A percentile compares a stretch with the other conserved stretches of the same genome.
Conservation (phyloP, 2,797 vertebrate genomes). For the Gobionotothen gibberifrons region DNA sequence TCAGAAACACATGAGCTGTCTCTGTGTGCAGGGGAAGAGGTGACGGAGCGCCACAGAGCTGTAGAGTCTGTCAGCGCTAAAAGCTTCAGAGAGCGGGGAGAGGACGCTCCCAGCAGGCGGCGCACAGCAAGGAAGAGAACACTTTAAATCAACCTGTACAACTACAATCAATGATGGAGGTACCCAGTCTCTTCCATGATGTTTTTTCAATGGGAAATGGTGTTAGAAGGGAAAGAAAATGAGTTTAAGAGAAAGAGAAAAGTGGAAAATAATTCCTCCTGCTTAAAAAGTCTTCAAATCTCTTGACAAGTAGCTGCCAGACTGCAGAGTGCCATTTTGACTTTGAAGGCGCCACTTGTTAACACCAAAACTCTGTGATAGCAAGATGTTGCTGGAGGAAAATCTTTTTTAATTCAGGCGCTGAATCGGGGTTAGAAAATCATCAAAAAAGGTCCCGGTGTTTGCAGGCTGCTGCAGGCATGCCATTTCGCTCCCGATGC, state of each 20-base stretch:
- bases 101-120: conserved; percentile 34
- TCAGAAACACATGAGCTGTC: conserved; percentile 39
- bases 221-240: not conserved
- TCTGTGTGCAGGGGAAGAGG: conserved; percentile 35
- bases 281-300: conserved; percentile 19
- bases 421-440: conserved; percentile 14
- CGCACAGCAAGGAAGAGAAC: conserved; percentile 16
- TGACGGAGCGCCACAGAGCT: conserved; percentile 34
- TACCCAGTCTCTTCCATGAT: not conserved
- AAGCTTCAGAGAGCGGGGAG: conserved; percentile 22
- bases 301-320: conserved; percentile 15
- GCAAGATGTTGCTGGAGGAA: conserved; percentile 7
- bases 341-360: conserved; percentile 41
- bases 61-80: conserved; percentile 26
- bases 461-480: not conserved
- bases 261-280: conserved; percentile 17
- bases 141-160: conserved; percentile 30
- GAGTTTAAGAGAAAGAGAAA: not conserved
- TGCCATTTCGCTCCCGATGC: not conserved
- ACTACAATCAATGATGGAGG: conserved; percentile 3
- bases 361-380: not conserved
- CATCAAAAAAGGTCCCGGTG: conserved; percentile 11
- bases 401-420: conserved; percentile 37
- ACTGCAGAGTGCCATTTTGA: conserved; percentile 2
- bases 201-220: not conserved